Percentiles rank a stretch among this genome's conserved stretches.
Evolutionary conservation across 2,888 invertebrate species (phyloP).

Genomic region (Steinernema carpocapsae): DNA sequence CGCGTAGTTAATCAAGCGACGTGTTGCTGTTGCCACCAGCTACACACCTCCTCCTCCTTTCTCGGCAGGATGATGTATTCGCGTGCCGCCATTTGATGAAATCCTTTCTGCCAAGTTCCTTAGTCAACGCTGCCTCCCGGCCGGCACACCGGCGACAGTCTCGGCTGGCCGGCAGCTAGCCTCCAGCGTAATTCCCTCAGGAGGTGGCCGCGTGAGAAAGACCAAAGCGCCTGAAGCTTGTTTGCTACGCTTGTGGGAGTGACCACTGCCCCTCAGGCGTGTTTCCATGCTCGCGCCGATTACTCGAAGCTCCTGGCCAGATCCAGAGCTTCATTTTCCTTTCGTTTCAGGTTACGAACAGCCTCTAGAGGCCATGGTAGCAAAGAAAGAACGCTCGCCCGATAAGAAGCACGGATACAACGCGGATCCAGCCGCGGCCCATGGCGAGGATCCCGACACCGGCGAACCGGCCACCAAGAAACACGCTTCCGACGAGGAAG

Average conservation of each 20-base stretch:
- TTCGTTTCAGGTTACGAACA: background rate
- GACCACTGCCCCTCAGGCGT: too few species aligned
- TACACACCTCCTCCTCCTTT: background rate
- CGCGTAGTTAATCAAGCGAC: conserved; percentile 6
- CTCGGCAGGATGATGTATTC: background rate
- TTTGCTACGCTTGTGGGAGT: too few species aligned
- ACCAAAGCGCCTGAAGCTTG: too few species aligned
- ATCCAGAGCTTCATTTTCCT: too few species aligned
- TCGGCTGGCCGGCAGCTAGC: too few species aligned
- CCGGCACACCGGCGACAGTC: background rate
- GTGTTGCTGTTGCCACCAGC: background rate
- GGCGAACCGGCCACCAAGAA: conserved; percentile 19
- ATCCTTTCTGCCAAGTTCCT: background rate
- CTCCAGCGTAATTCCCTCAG: too few species aligned
- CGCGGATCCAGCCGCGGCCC: background rate
- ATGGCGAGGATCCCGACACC: background rate
- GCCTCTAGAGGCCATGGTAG: background rate
- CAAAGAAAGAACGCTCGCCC: background rate
- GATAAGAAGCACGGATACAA: background rate
- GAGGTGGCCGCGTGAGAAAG: too few species aligned
- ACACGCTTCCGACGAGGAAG: background rate
- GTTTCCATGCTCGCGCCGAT: too few species aligned
- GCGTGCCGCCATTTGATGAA: background rate
- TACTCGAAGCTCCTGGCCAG: too few species aligned
- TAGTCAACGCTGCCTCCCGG: background rate